Evolutionary conservation across 2,797 vertebrate species (phyloP).

Genomic region (Hippopotamyrus pictus): DNA sequence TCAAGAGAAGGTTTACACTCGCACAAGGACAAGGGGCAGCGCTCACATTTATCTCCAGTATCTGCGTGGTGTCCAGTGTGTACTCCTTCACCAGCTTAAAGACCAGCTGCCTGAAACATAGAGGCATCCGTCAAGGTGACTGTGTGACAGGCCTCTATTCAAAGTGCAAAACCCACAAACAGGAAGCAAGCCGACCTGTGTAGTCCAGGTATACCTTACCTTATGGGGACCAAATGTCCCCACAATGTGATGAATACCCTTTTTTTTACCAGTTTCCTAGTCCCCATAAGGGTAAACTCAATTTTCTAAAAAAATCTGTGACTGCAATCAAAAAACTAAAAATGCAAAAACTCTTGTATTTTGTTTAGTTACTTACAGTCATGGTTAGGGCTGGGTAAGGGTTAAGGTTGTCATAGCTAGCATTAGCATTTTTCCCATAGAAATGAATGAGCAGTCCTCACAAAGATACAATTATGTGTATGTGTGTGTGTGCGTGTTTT

Average conservation of each 20-base stretch:
- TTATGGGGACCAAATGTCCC: too few relatives aligned
- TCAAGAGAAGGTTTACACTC: not conserved
- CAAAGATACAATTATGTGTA: not conserved
- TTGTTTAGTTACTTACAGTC: not conserved
- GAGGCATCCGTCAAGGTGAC: not conserved
- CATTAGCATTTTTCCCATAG: not conserved
- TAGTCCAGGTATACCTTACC: too few relatives aligned
- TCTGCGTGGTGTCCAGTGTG: constrained; percentile 36
- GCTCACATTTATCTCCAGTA: constrained; percentile 38
- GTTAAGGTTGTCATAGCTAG: not conserved
- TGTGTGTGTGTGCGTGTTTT: not conserved
- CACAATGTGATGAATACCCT: too few relatives aligned
- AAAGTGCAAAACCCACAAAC: not conserved
- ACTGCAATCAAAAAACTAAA: not conserved
- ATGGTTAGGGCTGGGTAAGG: not conserved
- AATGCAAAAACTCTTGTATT: not conserved
- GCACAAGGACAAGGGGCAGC: not conserved
- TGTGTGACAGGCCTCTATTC: not conserved
- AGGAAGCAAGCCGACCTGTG: not conserved
- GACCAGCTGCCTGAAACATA: constrained; percentile 36
- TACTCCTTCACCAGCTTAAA: constrained; percentile 35
- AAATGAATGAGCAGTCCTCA: not conserved
- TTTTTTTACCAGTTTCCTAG: too few relatives aligned
- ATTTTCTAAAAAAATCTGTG: not conserved
- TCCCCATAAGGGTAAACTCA: not conserved